Evolutionary conservation across 2,888 invertebrate genomes (phyloP).

Genomic region (Crioceris asparagi): DNA sequence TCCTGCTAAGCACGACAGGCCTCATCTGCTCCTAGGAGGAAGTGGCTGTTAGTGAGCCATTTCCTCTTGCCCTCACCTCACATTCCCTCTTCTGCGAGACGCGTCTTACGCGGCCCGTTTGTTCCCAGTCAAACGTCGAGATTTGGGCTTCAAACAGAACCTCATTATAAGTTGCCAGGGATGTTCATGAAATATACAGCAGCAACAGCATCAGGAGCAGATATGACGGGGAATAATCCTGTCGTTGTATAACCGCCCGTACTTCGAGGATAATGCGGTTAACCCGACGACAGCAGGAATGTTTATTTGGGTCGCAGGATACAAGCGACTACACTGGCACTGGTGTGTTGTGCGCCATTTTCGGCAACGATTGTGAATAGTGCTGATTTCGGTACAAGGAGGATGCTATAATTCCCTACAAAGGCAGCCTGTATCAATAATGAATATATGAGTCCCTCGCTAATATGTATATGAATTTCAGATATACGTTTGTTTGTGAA

Average conservation of each 20-base stretch:
- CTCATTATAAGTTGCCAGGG: constrained; percentile 41
- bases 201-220: constrained; percentile 14
- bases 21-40: constrained; percentile 31
- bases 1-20: constrained; percentile 21
- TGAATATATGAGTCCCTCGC: too few species aligned
- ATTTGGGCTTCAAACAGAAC: constrained; percentile 41
- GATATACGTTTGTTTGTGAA: too few species aligned
- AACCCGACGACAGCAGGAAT: constrained; percentile 28
- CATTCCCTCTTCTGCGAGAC: constrained; percentile 9
- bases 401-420: too few species aligned
- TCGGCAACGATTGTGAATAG: too few species aligned
- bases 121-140: constrained; percentile 30
- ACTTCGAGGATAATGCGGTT: constrained; percentile 34
- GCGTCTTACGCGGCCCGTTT: constrained; percentile 16
- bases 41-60: constrained; percentile 32
- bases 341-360: too few species aligned
- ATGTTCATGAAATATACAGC: constrained; percentile 41
- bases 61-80: constrained; percentile 6
- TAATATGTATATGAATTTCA: too few species aligned
- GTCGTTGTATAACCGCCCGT: constrained; percentile 7
- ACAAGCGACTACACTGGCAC: constrained; percentile 10
- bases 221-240: constrained; percentile 20
- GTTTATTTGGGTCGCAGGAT: constrained; percentile 14
- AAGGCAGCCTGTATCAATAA: too few species aligned
- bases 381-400: too few species aligned